Conservation (phyloP, 2,888 invertebrate species). For the Volucella inanis region DNA sequence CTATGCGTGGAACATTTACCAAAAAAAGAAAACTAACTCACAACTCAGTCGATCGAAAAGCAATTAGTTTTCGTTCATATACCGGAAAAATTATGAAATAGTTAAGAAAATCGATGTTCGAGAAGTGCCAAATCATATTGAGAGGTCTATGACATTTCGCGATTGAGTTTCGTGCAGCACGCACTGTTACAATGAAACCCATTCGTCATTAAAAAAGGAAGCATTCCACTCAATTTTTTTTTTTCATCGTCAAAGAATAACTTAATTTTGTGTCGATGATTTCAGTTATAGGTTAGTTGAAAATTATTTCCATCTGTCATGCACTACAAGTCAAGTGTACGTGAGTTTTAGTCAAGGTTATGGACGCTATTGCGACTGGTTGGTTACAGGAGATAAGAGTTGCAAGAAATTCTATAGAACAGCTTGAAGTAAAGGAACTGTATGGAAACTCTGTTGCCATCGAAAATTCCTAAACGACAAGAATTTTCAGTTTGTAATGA, state of each 20-base stretch:
- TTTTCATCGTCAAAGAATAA: neutral
- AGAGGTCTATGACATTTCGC: conserved; percentile 1
- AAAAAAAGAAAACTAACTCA: too few species aligned
- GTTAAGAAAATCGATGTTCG: conserved; percentile 4
- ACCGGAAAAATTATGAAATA: neutral
- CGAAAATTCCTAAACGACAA: too few species aligned
- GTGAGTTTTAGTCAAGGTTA: too few species aligned
- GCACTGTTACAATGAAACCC: neutral
- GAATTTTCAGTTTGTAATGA: too few species aligned
- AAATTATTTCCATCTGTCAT: too few species aligned
- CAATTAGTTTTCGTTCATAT: neutral
- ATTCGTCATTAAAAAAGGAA: too few species aligned
- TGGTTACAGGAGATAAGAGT: too few species aligned
- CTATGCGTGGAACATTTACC: neutral
- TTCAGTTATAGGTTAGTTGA: neutral
- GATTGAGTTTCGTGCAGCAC: conserved; percentile 17
- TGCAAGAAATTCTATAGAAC: too few species aligned
- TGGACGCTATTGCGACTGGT: too few species aligned
- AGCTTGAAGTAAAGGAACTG: too few species aligned
- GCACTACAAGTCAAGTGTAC: too few species aligned
- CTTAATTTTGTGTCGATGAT: conserved; percentile 32
- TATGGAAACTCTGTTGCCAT: too few species aligned
- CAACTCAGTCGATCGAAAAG: neutral
- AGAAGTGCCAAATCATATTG: conserved; percentile 23
- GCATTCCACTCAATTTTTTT: conserved; percentile 8